A percentile compares a stretch with the other conserved stretches of the same genome.
Evolutionary conservation across 2,113 vertebrate species (phyloP).

Genomic region (Vicugna pacos): DNA sequence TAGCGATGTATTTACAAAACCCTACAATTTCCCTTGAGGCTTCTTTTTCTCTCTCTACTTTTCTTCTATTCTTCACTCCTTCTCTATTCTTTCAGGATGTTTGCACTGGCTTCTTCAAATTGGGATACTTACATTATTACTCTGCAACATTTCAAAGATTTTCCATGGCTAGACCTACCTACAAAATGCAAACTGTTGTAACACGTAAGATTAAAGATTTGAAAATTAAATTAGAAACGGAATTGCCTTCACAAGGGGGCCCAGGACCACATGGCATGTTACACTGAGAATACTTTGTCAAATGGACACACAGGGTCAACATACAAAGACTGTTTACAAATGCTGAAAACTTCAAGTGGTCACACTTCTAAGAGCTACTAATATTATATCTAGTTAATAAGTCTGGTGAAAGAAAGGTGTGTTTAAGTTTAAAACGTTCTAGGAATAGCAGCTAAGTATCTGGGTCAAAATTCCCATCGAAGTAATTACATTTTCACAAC

Average conservation of each 20-base stretch:
- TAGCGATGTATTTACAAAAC: slow-evolving; percentile 57
- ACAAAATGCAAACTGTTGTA: neutral
- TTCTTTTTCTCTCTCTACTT: neutral
- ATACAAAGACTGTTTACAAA: neutral
- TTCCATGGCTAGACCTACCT: slow-evolving; percentile 33
- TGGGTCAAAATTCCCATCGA: slow-evolving; percentile 71
- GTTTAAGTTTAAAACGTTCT: slow-evolving; percentile 62
- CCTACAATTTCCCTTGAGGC: slow-evolving; percentile 37
- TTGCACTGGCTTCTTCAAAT: neutral
- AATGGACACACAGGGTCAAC: neutral
- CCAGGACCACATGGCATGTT: neutral
- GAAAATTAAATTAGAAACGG: slow-evolving; percentile 37
- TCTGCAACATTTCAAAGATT: slow-evolving; percentile 56
- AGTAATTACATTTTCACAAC: slow-evolving; percentile 69
- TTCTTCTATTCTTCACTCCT: neutral
- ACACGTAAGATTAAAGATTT: neutral
- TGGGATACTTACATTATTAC: slow-evolving; percentile 51
- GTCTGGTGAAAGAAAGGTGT: slow-evolving; percentile 46
- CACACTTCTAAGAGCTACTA: neutral
- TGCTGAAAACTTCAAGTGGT: neutral
- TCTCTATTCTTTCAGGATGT: slow-evolving; percentile 17
- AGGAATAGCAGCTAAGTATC: slow-evolving; percentile 64
- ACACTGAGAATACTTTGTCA: neutral
- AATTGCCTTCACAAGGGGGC: neutral
- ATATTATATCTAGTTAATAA: neutral